Evolutionary conservation across 2,113 vertebrate genomes (phyloP).

Genomic region (Trinectes maculatus): DNA sequence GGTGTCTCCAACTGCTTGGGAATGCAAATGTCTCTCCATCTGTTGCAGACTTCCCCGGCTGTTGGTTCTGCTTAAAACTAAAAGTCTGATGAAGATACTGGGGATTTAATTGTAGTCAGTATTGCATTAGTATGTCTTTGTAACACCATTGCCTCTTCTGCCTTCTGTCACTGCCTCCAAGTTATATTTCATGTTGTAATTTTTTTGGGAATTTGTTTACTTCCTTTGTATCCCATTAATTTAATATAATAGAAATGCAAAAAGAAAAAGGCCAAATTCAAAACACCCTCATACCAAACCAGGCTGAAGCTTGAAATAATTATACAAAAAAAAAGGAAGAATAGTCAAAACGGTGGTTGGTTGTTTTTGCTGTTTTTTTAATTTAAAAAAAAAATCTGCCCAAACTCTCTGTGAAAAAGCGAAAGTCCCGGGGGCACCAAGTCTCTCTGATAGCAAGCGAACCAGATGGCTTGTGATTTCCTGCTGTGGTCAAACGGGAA

Average conservation of each 20-base stretch:
- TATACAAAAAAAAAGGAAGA: no score
- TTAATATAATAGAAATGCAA: not conserved
- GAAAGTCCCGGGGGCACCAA: no score
- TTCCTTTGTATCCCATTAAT: no score
- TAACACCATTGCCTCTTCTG: not conserved
- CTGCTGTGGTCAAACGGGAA: not conserved
- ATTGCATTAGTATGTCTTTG: constrained; percentile 8
- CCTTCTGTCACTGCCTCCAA: not conserved
- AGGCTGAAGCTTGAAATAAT: no score
- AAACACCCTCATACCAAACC: no score
- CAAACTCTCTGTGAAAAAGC: no score
- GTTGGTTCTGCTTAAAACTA: not conserved
- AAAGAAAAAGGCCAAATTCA: not conserved
- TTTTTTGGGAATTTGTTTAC: no score
- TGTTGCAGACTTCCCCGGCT: constrained; percentile 19
- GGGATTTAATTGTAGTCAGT: not conserved
- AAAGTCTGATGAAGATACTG: not conserved
- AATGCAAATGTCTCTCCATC: constrained; percentile 68
- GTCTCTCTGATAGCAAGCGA: constrained; percentile 2
- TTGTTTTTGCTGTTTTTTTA: no score
- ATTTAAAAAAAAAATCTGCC: no score
- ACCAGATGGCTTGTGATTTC: not conserved
- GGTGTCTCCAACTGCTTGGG: constrained; percentile 65
- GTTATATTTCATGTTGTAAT: no score
- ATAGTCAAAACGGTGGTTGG: no score